A percentile compares a stretch with the other conserved stretches of the same genome.
Evolutionary conservation across 2,797 vertebrate species (phyloP).

Genomic region (Diglossa cyanea): DNA sequence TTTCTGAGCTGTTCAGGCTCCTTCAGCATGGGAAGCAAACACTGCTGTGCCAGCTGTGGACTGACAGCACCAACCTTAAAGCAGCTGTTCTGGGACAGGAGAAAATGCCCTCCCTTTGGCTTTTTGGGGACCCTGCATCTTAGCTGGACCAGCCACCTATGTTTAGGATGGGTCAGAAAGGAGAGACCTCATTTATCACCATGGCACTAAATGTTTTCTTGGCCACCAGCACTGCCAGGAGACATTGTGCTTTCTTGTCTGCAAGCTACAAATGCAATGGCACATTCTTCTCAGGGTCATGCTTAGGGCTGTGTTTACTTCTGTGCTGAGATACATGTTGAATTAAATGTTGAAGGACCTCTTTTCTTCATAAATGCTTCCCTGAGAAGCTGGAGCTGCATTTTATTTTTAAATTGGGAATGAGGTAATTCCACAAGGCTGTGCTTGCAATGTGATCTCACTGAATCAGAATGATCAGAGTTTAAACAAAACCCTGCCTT

Average conservation of each 20-base stretch:
- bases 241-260: neutral
- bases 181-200: neutral
- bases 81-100: neutral
- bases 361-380: neutral
- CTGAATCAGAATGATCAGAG: neutral
- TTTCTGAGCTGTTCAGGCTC: neutral
- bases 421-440: neutral
- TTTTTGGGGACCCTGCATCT: accelerated
- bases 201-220: neutral
- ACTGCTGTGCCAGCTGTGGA: accelerated
- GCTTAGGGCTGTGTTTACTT: neutral
- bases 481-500: neutral
- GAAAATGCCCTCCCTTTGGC: neutral
- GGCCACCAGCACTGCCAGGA: neutral
- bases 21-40: neutral
- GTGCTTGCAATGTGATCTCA: neutral
- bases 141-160: neutral
- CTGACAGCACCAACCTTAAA: neutral
- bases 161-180: neutral
- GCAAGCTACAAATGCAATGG: neutral
- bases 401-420: neutral
- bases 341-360: neutral
- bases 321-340: neutral
- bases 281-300: neutral
- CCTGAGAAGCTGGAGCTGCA: neutral